These are phyloP conservation scores for Ferdinandea cuprea DNA, from an alignment of 2,888 invertebrate genomes.

Conservation along the genomic window DNA sequence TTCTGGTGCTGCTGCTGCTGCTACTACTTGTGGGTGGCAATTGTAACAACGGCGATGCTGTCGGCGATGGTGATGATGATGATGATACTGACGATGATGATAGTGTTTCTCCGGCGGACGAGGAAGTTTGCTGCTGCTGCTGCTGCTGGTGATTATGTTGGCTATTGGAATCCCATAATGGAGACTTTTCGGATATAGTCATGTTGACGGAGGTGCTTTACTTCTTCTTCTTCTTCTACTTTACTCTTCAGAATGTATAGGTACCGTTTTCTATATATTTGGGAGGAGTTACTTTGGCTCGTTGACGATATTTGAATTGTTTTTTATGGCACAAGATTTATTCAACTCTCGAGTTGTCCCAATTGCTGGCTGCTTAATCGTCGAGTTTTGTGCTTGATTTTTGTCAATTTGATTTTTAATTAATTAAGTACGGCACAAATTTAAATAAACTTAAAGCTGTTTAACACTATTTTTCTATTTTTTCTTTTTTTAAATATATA, in stretches of 20 bases:
- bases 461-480: constrained; percentile 40
- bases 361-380: too few species aligned
- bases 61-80: constrained; percentile 51
- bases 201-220: constrained; percentile 74
- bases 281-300: constrained; percentile 57
- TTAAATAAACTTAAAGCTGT: constrained; percentile 63
- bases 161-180: constrained; percentile 76
- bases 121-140: constrained; percentile 62
- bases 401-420: constrained; percentile 19
- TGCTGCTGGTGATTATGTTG: constrained; percentile 64
- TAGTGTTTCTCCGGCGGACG: constrained; percentile 58
- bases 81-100: constrained; percentile 56
- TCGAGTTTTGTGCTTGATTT: constrained; percentile 73
- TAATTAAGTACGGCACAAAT: constrained; percentile 74
- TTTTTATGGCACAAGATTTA: constrained; percentile 57
- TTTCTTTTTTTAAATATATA: constrained; percentile 32
- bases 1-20: constrained; percentile 14
- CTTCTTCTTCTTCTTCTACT: neutral
- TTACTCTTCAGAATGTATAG: too few species aligned
- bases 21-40: constrained; percentile 34
- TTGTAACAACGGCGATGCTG: constrained; percentile 66
- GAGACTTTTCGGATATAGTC: constrained; percentile 77
- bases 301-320: constrained; percentile 63
- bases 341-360: constrained; percentile 3
- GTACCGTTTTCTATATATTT: constrained; percentile 29